Conservation (phyloP, 2,113 vertebrate species). For the Lamprologus callipterus region DNA sequence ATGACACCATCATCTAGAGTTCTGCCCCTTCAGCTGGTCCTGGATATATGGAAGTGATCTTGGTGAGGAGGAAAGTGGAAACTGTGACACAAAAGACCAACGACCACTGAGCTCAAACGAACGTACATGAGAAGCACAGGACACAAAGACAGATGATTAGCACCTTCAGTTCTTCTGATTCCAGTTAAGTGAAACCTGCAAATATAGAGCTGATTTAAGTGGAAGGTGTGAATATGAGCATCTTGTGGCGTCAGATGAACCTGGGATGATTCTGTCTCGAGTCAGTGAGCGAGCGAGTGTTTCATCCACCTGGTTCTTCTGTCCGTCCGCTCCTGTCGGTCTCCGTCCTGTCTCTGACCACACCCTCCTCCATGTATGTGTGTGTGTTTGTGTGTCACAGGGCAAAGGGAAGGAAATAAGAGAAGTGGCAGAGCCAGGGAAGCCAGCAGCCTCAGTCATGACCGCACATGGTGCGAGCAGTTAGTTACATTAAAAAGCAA, state of each 20-base stretch:
- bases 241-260: not conserved
- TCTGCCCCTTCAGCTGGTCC: not conserved
- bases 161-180: not conserved
- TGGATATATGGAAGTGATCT: not conserved
- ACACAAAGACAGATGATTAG: not conserved
- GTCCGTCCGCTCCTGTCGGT: not conserved
- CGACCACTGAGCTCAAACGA: not conserved
- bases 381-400: not conserved
- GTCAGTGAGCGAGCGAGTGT: not conserved
- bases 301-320: not conserved
- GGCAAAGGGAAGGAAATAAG: not conserved
- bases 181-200: slow-evolving; percentile 3
- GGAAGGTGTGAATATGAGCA: not conserved
- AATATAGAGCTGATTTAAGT: slow-evolving; percentile 7
- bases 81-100: not conserved
- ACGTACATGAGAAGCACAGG: not conserved
- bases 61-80: not conserved
- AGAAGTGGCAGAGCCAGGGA: not conserved
- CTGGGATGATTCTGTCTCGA: not conserved
- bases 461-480: slow-evolving; percentile 25
- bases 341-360: slow-evolving; percentile 57
- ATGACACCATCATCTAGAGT: not conserved
- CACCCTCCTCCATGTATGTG: not conserved
- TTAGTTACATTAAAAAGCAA: slow-evolving; percentile 60
- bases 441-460: slow-evolving; percentile 26